Conservation (phyloP, 37 sponge, comb jelly and placozoan genomes). For the Beroe forskalii region DNA sequence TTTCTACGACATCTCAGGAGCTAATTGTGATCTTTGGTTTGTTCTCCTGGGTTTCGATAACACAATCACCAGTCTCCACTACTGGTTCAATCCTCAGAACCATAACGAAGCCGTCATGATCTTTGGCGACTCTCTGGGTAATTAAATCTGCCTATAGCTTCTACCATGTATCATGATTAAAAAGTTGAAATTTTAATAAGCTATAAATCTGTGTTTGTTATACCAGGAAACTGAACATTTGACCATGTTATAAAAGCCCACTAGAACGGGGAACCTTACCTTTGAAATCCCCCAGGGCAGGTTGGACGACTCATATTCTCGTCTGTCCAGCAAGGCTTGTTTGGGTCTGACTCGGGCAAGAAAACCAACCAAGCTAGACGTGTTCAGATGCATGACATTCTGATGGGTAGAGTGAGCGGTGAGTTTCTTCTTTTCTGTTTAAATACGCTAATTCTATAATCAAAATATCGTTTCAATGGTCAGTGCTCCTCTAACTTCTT, state of each 20-base stretch:
- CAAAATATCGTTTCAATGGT: no score
- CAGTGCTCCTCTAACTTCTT: no score
- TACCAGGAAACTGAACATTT: no score
- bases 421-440: no score
- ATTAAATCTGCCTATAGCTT: no score
- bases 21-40: conserved; percentile 72
- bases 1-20: conserved; percentile 79
- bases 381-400: background rate
- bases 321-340: conserved; percentile 23
- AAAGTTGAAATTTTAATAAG: no score
- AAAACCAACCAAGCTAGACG: conserved; percentile 8
- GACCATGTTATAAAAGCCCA: no score
- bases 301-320: conserved; percentile 51
- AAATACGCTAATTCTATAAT: no score
- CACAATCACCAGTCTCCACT: conserved; percentile 74
- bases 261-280: no score
- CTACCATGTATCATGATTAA: no score
- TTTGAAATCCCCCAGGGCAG: no score
- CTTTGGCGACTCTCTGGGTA: conserved; percentile 86
- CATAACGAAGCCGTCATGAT: conserved; percentile 77
- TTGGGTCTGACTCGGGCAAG: conserved; percentile 35
- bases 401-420: conserved; percentile 33
- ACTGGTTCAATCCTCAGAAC: conserved; percentile 78
- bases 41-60: conserved; percentile 73
- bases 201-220: no score